Evolutionary conservation across 2,797 vertebrate species (phyloP).

Genomic region (Eulemur mongoz): DNA sequence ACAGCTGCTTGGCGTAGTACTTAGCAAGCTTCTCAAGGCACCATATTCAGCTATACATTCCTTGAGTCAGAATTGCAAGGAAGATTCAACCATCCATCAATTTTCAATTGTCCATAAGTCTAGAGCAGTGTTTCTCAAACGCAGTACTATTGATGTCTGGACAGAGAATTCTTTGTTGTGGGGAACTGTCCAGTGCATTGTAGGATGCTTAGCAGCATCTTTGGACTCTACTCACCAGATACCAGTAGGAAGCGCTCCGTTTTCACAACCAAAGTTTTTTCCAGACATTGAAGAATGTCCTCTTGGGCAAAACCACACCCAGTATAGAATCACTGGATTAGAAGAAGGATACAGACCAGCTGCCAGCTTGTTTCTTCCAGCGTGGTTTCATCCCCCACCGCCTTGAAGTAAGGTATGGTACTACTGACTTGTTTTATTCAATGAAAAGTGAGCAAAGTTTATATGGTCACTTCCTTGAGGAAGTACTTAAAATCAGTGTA

Average conservation of each 20-base stretch:
- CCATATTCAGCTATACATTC: not conserved
- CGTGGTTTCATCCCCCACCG: fast-evolving
- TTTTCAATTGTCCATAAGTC: not conserved
- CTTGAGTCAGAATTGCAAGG: not conserved
- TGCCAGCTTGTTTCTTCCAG: not conserved
- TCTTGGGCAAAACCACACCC: not conserved
- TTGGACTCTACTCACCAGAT: not conserved
- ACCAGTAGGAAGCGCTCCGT: not conserved
- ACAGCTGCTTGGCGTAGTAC: not conserved
- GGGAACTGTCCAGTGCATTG: fast-evolving
- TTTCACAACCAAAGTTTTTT: not conserved
- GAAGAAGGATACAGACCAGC: not conserved
- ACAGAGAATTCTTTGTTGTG: not conserved
- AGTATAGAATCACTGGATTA: not conserved
- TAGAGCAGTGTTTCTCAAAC: not conserved
- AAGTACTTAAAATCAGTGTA: not conserved
- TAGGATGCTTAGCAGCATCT: not conserved
- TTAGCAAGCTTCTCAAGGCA: not conserved
- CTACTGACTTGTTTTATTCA: not conserved
- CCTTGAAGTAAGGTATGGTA: not conserved
- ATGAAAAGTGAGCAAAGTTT: not conserved
- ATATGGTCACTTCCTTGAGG: not conserved
- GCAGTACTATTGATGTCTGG: not conserved
- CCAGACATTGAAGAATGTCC: not conserved
- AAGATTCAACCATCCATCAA: not conserved